A percentile compares a stretch with the other conserved stretches of the same genome.
These are phyloP conservation scores for Petromus typicus DNA, from an alignment of 2,113 vertebrate genomes.

Conservation along the genomic window DNA sequence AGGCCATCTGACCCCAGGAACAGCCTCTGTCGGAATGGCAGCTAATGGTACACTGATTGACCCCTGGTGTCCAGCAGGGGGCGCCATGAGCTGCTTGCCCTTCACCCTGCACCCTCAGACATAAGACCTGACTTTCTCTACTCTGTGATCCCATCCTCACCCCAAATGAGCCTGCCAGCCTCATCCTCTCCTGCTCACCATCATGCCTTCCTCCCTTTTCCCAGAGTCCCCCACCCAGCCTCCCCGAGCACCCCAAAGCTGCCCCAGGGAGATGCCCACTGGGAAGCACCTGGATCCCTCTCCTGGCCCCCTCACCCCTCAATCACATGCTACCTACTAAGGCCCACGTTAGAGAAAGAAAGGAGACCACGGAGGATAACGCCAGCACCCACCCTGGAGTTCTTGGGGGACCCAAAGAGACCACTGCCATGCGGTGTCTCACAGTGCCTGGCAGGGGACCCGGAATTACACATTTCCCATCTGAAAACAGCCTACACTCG, in stretches of 20 bases:
- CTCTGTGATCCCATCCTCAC: neutral
- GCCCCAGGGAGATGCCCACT: neutral
- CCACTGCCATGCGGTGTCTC: accelerated
- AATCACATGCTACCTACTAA: neutral
- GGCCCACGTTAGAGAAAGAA: neutral
- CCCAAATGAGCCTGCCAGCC: neutral
- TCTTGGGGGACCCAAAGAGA: neutral
- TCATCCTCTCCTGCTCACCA: neutral
- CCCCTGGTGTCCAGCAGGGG: constrained; percentile 70
- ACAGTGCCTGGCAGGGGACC: neutral
- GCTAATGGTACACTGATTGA: neutral
- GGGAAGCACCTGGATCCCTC: neutral
- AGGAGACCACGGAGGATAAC: too few species aligned
- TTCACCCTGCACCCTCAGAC: neutral
- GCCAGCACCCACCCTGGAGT: neutral
- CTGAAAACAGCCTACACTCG: neutral
- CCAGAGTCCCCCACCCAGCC: neutral
- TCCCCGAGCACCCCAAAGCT: neutral
- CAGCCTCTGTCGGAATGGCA: neutral
- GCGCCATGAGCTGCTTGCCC: constrained; percentile 15
- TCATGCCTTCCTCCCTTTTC: neutral
- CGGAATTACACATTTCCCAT: neutral
- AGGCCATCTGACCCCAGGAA: neutral
- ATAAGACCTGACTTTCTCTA: neutral
- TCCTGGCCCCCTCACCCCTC: neutral